A percentile compares a stretch with the other conserved stretches of the same genome.
phyloP scores from a whole-genome alignment of 2,888 invertebrate species.

The Carterocephalus palaemon region DNA sequence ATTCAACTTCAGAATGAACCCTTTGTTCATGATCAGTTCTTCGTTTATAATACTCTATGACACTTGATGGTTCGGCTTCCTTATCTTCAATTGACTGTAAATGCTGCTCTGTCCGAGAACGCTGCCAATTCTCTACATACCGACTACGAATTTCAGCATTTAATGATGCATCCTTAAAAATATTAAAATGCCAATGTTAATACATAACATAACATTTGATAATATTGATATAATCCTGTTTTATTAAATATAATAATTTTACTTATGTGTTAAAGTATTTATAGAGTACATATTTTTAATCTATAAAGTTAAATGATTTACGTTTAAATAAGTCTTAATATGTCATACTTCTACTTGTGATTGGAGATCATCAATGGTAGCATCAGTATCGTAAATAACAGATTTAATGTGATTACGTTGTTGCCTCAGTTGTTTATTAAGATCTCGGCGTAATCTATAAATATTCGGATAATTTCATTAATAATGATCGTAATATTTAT shows the following conservation, averaged over 20 bases:
- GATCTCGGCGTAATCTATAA: constrained; percentile 44
- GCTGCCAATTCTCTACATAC: constrained; percentile 56
- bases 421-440: constrained; percentile 49
- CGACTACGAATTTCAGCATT: constrained; percentile 47
- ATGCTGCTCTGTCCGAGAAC: constrained; percentile 57
- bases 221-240: too few species aligned
- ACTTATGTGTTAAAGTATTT: too few species aligned
- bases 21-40: constrained; percentile 53
- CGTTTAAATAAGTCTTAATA: constrained; percentile 16
- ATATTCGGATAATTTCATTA: too few species aligned
- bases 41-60: constrained; percentile 49
- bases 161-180: constrained; percentile 43
- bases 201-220: too few species aligned
- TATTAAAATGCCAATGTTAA: too few species aligned
- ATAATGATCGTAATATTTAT: too few species aligned
- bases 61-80: constrained; percentile 37
- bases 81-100: constrained; percentile 38
- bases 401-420: constrained; percentile 55
- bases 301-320: too few species aligned
- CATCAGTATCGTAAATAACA: constrained; percentile 50
- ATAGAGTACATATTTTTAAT: too few species aligned
- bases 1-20: constrained; percentile 59
- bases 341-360: constrained; percentile 49
- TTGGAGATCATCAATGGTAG: constrained; percentile 43
- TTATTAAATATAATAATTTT: too few species aligned